Evolutionary conservation across 1,140 invertebrate genomes (phyloP).

Genomic region (Drosophila teissieri): DNA sequence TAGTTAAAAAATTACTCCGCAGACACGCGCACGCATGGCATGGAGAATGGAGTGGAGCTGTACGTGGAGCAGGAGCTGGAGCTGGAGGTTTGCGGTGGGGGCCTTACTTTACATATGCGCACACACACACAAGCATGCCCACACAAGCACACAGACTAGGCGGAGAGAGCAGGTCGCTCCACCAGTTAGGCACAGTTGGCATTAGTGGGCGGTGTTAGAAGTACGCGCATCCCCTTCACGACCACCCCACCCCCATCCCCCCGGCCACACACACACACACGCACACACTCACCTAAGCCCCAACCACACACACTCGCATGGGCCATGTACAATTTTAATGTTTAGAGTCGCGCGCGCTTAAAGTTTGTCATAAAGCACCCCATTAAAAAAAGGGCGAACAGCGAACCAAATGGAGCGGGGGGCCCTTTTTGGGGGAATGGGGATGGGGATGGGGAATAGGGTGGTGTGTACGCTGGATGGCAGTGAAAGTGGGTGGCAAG

Average conservation of each 20-base stretch:
- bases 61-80: too few species aligned
- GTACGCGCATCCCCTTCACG: slow-evolving; percentile 43
- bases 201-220: slow-evolving; percentile 84
- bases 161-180: slow-evolving; percentile 23
- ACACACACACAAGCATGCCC: slow-evolving; percentile 15
- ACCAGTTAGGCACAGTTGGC: slow-evolving; percentile 61
- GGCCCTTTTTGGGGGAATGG: background rate
- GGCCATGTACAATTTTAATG: slow-evolving; percentile 73
- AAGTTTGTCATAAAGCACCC: slow-evolving; percentile 84
- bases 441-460: background rate
- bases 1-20: slow-evolving; percentile 84
- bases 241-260: background rate
- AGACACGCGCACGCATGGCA: slow-evolving; percentile 68
- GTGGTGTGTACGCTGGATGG: background rate
- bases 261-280: slow-evolving; percentile 1
- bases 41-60: background rate
- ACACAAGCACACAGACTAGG: slow-evolving; percentile 24
- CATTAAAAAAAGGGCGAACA: slow-evolving; percentile 73
- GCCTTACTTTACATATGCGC: slow-evolving; percentile 52
- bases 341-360: slow-evolving; percentile 68
- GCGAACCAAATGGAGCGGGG: slow-evolving; percentile 20
- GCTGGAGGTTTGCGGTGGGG: background rate
- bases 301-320: slow-evolving; percentile 21
- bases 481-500: background rate
- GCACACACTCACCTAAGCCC: slow-evolving; percentile 20